Conservation (phyloP, 2,888 invertebrate species). For the Catocala nupta region DNA sequence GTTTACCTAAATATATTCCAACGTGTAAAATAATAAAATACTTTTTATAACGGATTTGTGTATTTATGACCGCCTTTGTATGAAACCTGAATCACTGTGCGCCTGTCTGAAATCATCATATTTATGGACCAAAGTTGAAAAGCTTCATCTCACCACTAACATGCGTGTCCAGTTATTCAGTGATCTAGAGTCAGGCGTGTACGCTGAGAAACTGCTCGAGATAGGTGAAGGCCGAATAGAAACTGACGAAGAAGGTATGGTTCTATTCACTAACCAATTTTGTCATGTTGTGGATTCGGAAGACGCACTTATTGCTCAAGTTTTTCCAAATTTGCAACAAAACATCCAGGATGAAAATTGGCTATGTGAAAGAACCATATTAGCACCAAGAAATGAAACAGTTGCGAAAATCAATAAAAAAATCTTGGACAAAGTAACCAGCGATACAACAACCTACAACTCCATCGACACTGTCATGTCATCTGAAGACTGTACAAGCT, state of each 20-base stretch:
- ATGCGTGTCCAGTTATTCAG: conserved; percentile 48
- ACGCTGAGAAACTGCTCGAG: conserved; percentile 27
- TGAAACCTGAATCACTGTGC: too few species aligned
- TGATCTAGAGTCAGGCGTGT: conserved; percentile 43
- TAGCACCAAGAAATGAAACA: conserved; percentile 48
- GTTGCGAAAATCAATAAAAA: conserved; percentile 50
- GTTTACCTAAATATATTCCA: too few species aligned
- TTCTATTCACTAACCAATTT: conserved; percentile 45
- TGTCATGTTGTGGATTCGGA: conserved; percentile 27
- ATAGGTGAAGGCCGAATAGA: conserved; percentile 45
- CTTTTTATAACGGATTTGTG: too few species aligned
- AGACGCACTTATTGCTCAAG: conserved; percentile 40
- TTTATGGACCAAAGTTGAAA: conserved; percentile 39
- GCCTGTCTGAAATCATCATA: conserved; percentile 46
- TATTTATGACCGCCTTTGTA: too few species aligned
- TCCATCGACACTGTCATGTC: too few species aligned
- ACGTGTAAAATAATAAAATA: too few species aligned
- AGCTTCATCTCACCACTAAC: conserved; percentile 45
- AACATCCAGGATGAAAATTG: conserved; percentile 44
- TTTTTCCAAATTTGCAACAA: conserved; percentile 45
- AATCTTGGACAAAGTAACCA: conserved; percentile 39
- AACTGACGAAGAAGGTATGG: conserved; percentile 43
- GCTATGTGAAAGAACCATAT: conserved; percentile 45
- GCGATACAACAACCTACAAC: too few species aligned
- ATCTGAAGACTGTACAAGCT: too few species aligned